Base-by-base conservation (phyloP, 2,113 vertebrate species). In the Psittacara wagleri region DNA sequence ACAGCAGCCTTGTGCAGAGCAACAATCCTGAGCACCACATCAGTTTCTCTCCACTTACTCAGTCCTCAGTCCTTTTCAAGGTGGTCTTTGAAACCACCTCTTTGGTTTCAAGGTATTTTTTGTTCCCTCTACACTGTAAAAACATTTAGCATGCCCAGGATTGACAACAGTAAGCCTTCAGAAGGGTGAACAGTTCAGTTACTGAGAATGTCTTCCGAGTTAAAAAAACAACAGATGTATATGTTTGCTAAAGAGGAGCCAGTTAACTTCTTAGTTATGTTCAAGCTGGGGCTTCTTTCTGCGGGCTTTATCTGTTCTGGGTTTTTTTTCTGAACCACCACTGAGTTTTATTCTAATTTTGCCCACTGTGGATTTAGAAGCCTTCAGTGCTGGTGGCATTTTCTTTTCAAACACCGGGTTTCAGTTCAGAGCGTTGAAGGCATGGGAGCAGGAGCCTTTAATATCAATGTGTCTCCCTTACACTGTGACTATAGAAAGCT, bases 91-190 rank as follows among this genome's bases (percentile, higher is more conserved):
- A 55, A 55, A 55, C 87, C 49, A 81, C 57, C 59, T 57, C 66
- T 37, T 48, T 52, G 24, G 27, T 85, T 91, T 91, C 91, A 85
- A 94, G 70, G 86, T 88, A 61, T 48, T 94, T 72, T 95, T 83
- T 90, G 24, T 72, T 91, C 54, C 44, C 46, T 68, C 29, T 92
- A 85, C 39, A 61, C 63, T 80, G 49, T 76, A 57, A 75, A 85
- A 93, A 91, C 70, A 88, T 75, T 90, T 43, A 86, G 49, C 57
- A 44, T 90, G 66, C 62, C 29, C 17, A 10, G 57, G 68, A 68
- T 43, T 91, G 35, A 83, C 90, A 92, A 31, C 37, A 94, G 84
- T 80, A 86, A 94, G 51, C 29, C 62, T 48, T 77, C 10, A 14
- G 63, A 90, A 87, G 63, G 70, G 63, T 67, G 90, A 95, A 33